These are phyloP conservation scores for Acheta domesticus DNA, from an alignment of 2,888 invertebrate species.

Conservation along the genomic window DNA sequence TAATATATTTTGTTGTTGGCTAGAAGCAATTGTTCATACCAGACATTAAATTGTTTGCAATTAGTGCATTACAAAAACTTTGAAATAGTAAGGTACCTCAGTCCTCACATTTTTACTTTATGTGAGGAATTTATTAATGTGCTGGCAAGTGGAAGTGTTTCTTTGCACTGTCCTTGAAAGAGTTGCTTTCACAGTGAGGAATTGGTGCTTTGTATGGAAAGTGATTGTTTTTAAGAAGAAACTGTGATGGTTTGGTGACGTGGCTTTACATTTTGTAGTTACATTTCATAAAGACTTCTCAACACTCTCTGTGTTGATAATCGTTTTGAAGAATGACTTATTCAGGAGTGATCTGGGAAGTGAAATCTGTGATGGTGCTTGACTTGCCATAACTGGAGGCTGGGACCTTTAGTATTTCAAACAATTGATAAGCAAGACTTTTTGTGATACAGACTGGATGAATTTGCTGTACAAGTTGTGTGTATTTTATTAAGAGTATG, in stretches of 20 bases:
- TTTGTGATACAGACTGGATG: background rate
- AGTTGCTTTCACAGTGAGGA: background rate
- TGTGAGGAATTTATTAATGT: background rate
- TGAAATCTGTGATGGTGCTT: conserved; percentile 2
- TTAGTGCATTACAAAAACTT: background rate
- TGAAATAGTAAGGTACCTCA: background rate
- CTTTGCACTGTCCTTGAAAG: background rate
- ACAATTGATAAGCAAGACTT: background rate
- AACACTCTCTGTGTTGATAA: conserved; percentile 18
- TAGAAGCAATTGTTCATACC: background rate
- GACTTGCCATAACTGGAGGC: conserved; percentile 1
- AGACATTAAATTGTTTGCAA: background rate
- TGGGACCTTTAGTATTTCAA: background rate
- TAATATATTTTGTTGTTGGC: background rate
- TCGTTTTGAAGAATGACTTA: background rate
- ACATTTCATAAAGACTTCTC: background rate
- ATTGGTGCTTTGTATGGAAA: conserved; percentile 2
- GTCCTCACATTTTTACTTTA: background rate
- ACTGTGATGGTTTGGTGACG: background rate
- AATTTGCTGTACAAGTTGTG: background rate
- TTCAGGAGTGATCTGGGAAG: background rate
- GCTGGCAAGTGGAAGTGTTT: background rate
- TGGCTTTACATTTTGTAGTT: conserved; percentile 9
- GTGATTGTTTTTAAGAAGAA: conserved; percentile 7
- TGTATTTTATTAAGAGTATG: background rate